These are phyloP conservation scores for Stylophora pistillata DNA, from an alignment of 64 coral and sea anemone species.

Conservation along the genomic window DNA sequence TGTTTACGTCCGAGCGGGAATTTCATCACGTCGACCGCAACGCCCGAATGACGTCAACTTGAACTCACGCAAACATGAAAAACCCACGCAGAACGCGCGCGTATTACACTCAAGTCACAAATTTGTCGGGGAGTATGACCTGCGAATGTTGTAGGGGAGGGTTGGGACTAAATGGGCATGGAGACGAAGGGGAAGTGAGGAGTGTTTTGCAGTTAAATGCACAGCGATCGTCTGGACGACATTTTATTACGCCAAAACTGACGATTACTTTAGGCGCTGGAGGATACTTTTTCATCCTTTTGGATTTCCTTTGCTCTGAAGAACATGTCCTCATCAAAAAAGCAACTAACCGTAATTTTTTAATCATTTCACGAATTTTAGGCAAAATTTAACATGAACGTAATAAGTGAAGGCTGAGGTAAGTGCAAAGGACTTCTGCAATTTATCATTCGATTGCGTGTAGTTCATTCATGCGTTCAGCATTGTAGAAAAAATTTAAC, in stretches of 20 bases:
- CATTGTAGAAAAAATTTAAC: not conserved
- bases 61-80: not conserved
- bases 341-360: not conserved
- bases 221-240: no score
- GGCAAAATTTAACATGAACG: not conserved
- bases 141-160: no score
- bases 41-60: slow-evolving; percentile 29
- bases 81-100: slow-evolving; percentile 12
- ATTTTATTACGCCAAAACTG: no score
- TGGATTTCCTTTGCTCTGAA: no score
- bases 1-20: slow-evolving; percentile 1
- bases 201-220: no score
- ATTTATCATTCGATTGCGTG: slow-evolving; percentile 16
- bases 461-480: slow-evolving; percentile 30
- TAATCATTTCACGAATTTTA: not conserved
- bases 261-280: no score
- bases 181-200: no score
- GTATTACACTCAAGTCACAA: not conserved
- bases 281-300: no score
- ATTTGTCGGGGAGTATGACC: not conserved
- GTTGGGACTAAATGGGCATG: no score
- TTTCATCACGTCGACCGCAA: slow-evolving; percentile 39
- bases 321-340: not conserved
- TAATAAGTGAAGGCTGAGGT: slow-evolving; percentile 17
- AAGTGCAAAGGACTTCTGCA: slow-evolving; percentile 25